These are phyloP conservation scores for Turritopsis dohrnii DNA, from an alignment of 30 jellyfish, hydroid and myxozoan genomes.

Conservation along the genomic window DNA sequence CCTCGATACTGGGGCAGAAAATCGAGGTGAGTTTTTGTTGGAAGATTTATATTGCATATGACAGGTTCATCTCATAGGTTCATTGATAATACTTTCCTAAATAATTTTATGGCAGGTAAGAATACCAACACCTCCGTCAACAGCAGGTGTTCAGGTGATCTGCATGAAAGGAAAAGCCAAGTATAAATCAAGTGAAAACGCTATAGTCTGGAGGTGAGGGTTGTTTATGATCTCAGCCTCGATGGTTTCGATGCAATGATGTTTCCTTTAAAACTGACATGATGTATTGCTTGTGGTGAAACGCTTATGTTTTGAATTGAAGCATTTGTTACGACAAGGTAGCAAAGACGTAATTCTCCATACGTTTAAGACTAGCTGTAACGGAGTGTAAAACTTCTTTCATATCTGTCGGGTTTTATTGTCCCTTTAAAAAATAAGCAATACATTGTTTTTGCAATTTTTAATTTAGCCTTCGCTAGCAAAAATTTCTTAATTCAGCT, in stretches of 20 bases:
- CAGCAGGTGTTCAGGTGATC: constrained; percentile 97
- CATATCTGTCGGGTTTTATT: too few relatives aligned
- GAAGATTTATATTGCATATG: not conserved
- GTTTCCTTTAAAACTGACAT: not conserved
- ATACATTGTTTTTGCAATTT: too few relatives aligned
- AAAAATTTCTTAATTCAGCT: too few relatives aligned
- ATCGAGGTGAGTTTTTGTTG: constrained; percentile 59
- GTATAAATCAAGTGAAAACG: constrained; percentile 93
- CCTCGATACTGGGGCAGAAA: constrained; percentile 93
- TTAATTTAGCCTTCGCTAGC: too few relatives aligned
- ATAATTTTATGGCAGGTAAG: constrained; percentile 47
- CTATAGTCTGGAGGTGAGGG: constrained; percentile 91
- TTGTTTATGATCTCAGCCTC: too few relatives aligned
- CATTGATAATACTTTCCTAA: not conserved
- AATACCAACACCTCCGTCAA: constrained; percentile 97
- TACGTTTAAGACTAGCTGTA: too few relatives aligned
- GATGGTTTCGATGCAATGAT: not conserved
- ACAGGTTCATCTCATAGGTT: not conserved
- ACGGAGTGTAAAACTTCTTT: too few relatives aligned
- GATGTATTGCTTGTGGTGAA: not conserved
- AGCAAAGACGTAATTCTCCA: too few relatives aligned
- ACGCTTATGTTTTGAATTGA: too few relatives aligned
- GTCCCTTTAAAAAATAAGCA: too few relatives aligned
- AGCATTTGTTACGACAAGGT: too few relatives aligned
- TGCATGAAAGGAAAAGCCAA: constrained; percentile 98